phyloP scores from a whole-genome alignment of 2,888 invertebrate genomes.

The Athripsodes cinereus region DNA sequence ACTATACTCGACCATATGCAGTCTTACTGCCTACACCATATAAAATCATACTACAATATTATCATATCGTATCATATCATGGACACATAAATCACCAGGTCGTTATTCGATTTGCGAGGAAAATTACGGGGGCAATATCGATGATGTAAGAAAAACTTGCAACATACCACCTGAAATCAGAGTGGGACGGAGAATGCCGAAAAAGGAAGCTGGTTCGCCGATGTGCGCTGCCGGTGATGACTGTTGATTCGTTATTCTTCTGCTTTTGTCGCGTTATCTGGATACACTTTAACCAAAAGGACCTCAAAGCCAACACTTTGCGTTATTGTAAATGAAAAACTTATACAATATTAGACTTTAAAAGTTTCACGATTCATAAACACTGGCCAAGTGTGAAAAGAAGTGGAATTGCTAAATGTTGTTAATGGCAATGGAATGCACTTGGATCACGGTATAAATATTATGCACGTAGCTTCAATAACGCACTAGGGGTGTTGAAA shows the following conservation, averaged over 20 bases:
- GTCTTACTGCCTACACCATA: no score
- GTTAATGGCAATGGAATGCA: not conserved
- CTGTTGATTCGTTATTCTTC: not conserved
- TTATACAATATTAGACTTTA: no score
- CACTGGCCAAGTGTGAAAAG: no score
- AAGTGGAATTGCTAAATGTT: no score
- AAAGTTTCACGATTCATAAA: no score
- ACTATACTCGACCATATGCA: no score
- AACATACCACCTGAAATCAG: slow-evolving; percentile 20
- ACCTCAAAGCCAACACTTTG: not conserved
- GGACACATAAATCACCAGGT: no score
- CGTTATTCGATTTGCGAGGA: no score
- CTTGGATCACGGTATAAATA: not conserved
- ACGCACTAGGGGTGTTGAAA: slow-evolving; percentile 9
- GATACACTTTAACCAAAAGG: not conserved
- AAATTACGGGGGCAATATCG: not conserved
- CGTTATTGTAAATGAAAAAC: not conserved
- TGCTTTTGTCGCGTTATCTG: no score
- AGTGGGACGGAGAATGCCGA: slow-evolving; percentile 16
- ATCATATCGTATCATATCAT: no score
- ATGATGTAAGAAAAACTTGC: slow-evolving; percentile 20
- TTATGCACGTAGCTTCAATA: not conserved
- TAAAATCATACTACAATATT: no score
- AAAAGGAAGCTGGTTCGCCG: slow-evolving; percentile 18
- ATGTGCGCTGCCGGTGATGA: not conserved